Evolutionary conservation across 2,797 vertebrate genomes (phyloP).

Genomic region (Acropternis orthonyx): DNA sequence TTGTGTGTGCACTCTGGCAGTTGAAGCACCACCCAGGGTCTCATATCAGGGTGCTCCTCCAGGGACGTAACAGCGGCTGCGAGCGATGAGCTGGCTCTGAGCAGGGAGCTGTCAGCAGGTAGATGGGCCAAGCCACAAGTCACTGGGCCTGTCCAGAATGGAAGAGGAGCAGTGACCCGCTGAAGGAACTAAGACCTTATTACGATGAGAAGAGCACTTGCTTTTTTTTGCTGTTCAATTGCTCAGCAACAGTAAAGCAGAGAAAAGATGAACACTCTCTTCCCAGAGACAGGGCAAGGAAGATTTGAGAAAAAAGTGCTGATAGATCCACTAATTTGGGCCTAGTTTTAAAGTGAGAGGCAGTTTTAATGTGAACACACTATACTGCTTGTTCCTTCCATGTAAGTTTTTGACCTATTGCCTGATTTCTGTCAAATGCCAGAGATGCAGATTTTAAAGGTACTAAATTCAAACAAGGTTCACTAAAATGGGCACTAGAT

Average conservation of each 20-base stretch:
- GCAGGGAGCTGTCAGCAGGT: background rate
- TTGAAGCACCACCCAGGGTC: background rate
- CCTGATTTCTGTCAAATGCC: background rate
- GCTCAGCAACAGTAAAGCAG: background rate
- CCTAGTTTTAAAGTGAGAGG: background rate
- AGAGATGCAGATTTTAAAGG: background rate
- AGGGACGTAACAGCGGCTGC: accelerated
- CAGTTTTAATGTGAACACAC: background rate
- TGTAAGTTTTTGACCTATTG: background rate
- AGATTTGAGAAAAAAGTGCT: background rate
- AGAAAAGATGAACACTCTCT: background rate
- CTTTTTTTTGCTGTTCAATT: background rate
- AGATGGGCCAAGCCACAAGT: background rate
- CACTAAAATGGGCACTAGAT: background rate
- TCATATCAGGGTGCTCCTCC: background rate
- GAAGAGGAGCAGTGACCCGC: background rate
- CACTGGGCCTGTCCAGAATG: background rate
- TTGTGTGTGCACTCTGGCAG: accelerated
- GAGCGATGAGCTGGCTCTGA: accelerated
- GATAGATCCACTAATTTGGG: background rate
- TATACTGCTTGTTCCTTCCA: background rate
- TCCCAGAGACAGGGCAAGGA: background rate
- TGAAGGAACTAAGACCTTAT: background rate
- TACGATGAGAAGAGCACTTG: background rate
- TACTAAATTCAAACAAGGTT: background rate